A percentile compares a stretch with the other conserved stretches of the same genome.
phyloP scores from a whole-genome alignment of 2,113 vertebrate genomes.

The Rutilus rutilus region DNA sequence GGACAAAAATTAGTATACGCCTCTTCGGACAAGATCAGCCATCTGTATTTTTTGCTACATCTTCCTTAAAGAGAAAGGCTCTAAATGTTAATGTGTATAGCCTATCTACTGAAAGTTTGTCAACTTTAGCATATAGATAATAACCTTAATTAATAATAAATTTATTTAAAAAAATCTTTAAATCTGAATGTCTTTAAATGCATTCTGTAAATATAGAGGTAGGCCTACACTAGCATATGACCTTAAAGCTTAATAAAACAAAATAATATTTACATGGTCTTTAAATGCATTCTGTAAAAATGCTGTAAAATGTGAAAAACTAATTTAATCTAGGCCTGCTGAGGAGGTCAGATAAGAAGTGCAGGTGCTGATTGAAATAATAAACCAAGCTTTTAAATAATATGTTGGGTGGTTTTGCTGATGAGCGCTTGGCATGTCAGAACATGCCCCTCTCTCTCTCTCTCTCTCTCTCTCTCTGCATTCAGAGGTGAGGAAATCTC shows the following conservation, averaged over 20 bases:
- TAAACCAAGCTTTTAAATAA: slow-evolving; percentile 23
- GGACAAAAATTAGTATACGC: background rate
- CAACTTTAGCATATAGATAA: background rate
- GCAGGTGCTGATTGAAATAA: slow-evolving; percentile 3
- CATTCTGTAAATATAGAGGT: background rate
- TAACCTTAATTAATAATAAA: background rate
- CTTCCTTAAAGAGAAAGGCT: background rate
- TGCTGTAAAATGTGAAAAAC: background rate
- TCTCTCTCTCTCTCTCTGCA: slow-evolving; percentile 21
- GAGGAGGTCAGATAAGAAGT: background rate
- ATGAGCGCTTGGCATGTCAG: slow-evolving; percentile 68
- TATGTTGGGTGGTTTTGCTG: slow-evolving; percentile 33
- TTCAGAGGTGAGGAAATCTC: slow-evolving; percentile 45
- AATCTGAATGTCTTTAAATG: background rate
- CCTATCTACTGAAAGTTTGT: no score
- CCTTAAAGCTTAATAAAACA: background rate
- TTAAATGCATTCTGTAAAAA: background rate
- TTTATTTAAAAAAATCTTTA: no score
- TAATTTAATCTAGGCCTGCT: background rate
- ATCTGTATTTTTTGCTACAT: background rate
- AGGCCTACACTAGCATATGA: background rate
- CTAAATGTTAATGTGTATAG: no score
- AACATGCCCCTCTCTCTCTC: slow-evolving; percentile 58
- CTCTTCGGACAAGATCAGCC: background rate
- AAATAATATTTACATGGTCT: background rate